Percentiles rank a stretch among this genome's conserved stretches.
phyloP scores from a whole-genome alignment of 2,888 invertebrate species.

The Ypsolopha scabrella region DNA sequence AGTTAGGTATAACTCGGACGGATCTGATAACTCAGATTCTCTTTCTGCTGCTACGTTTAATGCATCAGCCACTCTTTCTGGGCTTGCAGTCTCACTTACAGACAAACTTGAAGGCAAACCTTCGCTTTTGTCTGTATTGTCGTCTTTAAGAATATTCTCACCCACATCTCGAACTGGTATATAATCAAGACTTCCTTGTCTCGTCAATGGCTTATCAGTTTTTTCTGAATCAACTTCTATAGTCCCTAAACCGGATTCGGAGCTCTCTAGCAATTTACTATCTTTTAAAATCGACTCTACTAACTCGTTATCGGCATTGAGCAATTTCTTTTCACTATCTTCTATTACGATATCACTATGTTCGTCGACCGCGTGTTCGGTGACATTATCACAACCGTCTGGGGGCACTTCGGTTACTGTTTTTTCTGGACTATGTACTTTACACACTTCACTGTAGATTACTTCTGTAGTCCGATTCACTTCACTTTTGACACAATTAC shows the following conservation, averaged over 20 bases:
- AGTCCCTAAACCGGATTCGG: constrained; percentile 51
- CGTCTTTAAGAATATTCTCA: constrained; percentile 46
- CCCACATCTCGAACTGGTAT: constrained; percentile 64
- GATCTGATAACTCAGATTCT: constrained; percentile 75
- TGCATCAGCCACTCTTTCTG: constrained; percentile 49
- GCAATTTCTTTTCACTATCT: constrained; percentile 20
- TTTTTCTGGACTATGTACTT: constrained; percentile 67
- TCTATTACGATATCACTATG: constrained; percentile 7
- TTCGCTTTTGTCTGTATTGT: constrained; percentile 60
- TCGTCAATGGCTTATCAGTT: constrained; percentile 42
- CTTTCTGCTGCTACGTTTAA: constrained; percentile 52
- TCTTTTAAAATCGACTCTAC: constrained; percentile 42
- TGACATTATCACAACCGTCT: constrained; percentile 46
- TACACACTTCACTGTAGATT: constrained; percentile 75
- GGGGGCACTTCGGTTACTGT: constrained; percentile 30
- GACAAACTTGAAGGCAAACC: constrained; percentile 61
- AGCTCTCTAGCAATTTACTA: constrained; percentile 41
- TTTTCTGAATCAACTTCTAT: constrained; percentile 33
- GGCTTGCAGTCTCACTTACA: constrained; percentile 59
- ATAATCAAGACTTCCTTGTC: constrained; percentile 59
- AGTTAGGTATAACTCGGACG: constrained; percentile 76
- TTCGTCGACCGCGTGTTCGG: constrained; percentile 43
- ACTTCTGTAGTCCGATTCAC: constrained; percentile 44
- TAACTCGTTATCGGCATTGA: constrained; percentile 31
- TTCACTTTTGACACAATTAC: constrained; percentile 34